Conservation (phyloP, 2,888 invertebrate species). For the Drosophila anomalipes region DNA sequence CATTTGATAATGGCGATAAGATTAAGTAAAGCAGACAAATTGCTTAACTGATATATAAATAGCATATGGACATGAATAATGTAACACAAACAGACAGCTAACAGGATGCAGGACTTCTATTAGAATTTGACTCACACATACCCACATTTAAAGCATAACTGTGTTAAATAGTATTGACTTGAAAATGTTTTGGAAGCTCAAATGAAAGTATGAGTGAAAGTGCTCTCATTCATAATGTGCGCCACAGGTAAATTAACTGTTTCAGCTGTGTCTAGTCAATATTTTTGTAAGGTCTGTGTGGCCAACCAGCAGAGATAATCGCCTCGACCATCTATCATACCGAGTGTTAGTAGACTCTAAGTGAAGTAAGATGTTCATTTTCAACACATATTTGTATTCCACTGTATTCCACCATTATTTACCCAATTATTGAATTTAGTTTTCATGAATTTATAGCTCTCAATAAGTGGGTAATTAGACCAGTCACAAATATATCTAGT, state of each 20-base stretch:
- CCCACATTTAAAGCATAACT: not conserved
- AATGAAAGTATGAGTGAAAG: not conserved
- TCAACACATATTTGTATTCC: not conserved
- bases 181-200: not conserved
- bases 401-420: not conserved
- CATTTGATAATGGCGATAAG: constrained; percentile 36
- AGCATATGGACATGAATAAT: constrained; percentile 22
- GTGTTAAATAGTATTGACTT: not conserved
- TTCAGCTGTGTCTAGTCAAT: not conserved
- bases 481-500: not conserved
- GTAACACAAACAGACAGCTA: not conserved
- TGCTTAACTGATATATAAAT: constrained; percentile 22
- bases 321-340: not conserved
- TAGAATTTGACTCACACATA: not conserved
- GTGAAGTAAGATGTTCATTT: not conserved
- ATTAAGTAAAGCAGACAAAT: constrained; percentile 32
- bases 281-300: not conserved
- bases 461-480: not conserved
- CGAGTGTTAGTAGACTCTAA: too few species aligned
- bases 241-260: not conserved
- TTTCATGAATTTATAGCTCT: not conserved
- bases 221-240: not conserved
- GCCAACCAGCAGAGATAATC: not conserved
- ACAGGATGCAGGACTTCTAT: not conserved
- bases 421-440: too few species aligned